Evolutionary conservation across 2,888 invertebrate genomes (phyloP).

Genomic region (Cactoblastis cactorum): DNA sequence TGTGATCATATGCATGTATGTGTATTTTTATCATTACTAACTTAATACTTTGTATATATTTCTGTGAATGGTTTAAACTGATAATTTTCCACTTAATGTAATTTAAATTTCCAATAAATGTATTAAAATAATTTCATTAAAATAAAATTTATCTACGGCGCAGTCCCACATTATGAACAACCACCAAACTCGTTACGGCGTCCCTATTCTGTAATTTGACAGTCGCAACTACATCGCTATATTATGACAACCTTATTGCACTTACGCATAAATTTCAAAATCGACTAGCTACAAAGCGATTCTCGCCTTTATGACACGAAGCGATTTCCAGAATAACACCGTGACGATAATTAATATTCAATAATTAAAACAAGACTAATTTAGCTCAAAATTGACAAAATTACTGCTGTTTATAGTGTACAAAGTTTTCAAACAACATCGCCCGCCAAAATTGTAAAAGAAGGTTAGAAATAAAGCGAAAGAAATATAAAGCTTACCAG

Average conservation of each 20-base stretch:
- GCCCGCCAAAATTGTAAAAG: constrained; percentile 6
- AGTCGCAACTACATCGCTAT: constrained; percentile 28
- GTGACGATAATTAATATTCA: constrained; percentile 42
- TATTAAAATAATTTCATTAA: neutral
- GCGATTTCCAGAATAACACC: constrained; percentile 55
- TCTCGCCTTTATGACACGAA: constrained; percentile 29
- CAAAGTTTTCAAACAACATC: constrained; percentile 7
- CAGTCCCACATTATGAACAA: constrained; percentile 29
- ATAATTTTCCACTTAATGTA: too few relatives aligned
- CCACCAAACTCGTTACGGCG: constrained; percentile 46
- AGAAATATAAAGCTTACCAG: constrained; percentile 2
- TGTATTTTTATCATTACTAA: too few relatives aligned
- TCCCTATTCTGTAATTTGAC: constrained; percentile 50
- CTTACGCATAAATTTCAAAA: neutral
- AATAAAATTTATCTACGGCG: constrained; percentile 20
- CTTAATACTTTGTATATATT: too few relatives aligned
- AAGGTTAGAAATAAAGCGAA: constrained; percentile 1
- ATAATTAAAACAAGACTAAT: constrained; percentile 31
- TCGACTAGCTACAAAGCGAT: rapidly evolving
- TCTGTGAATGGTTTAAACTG: too few relatives aligned
- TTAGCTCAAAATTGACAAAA: constrained; percentile 15
- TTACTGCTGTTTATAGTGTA: constrained; percentile 26
- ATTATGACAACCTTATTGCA: constrained; percentile 38
- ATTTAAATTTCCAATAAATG: neutral
- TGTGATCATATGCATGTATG: too few relatives aligned